Evolutionary conservation across 2,888 invertebrate genomes (phyloP).

Genomic region (Rhimphoctona megacephalus): DNA sequence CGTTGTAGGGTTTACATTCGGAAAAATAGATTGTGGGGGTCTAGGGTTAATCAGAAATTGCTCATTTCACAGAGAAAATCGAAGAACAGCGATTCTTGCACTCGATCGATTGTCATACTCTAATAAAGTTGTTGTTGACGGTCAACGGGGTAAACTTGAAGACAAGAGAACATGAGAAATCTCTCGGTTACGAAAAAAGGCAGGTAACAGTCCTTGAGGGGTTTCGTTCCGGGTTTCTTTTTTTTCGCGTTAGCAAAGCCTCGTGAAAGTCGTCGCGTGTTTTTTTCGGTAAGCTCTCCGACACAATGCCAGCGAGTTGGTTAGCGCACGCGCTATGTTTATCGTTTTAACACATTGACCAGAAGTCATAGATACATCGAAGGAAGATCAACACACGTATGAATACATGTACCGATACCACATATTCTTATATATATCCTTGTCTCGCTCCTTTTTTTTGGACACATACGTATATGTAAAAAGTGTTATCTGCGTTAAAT

Average conservation of each 20-base stretch:
- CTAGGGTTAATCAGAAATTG: too few relatives aligned
- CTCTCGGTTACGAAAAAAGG: constrained; percentile 9
- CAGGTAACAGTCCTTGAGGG: constrained; percentile 31
- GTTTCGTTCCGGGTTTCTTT: constrained; percentile 45
- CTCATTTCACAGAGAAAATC: background rate
- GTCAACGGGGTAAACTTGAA: constrained; percentile 11
- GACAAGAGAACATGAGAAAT: constrained; percentile 10
- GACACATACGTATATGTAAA: background rate
- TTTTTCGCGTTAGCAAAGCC: constrained; percentile 15
- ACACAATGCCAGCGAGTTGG: constrained; percentile 25
- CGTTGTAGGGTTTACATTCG: too few relatives aligned
- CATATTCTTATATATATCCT: background rate
- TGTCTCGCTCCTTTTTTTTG: background rate
- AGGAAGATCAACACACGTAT: background rate
- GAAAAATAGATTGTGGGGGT: too few relatives aligned
- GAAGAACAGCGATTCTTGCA: background rate
- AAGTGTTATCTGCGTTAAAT: background rate
- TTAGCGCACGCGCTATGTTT: constrained; percentile 13
- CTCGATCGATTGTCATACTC: background rate
- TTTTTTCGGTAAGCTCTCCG: constrained; percentile 27
- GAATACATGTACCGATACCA: background rate
- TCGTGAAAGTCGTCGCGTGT: constrained; percentile 23
- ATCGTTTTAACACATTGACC: background rate
- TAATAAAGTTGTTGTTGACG: background rate
- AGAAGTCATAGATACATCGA: background rate